Evolutionary conservation across 2,113 vertebrate genomes (phyloP).

Genomic region (Grantiella picta): DNA sequence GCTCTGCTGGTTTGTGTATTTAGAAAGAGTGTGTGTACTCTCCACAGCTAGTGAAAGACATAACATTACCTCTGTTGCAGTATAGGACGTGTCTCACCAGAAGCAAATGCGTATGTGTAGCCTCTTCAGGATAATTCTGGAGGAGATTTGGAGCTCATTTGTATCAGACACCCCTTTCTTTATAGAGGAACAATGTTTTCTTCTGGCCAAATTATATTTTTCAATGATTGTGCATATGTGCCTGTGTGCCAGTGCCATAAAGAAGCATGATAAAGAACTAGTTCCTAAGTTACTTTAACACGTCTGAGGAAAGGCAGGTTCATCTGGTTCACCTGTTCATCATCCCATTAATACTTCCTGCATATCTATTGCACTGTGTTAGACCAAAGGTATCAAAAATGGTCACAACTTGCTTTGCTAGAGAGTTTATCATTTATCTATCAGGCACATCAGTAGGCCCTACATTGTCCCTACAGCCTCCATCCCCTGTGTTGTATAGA

Average conservation of each 20-base stretch:
- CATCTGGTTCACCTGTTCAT: background rate
- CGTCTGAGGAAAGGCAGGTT: background rate
- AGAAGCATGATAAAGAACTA: background rate
- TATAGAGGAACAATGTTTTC: background rate
- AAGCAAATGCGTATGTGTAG: background rate
- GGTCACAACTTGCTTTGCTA: background rate
- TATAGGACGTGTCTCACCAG: background rate
- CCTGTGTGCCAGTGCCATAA: background rate
- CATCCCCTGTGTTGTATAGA: background rate
- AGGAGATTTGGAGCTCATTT: background rate
- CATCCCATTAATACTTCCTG: conserved; percentile 39
- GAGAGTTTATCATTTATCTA: background rate
- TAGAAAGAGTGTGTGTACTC: background rate
- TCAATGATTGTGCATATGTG: background rate
- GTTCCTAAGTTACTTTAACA: background rate
- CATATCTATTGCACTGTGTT: background rate
- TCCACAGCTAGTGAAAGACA: background rate
- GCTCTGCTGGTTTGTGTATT: background rate
- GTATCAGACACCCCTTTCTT: background rate
- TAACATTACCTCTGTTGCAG: background rate
- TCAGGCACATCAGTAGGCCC: background rate
- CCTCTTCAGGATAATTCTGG: background rate
- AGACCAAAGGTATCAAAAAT: background rate
- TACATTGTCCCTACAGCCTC: background rate
- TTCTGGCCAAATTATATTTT: background rate